These are phyloP conservation scores for Cheilosia variabilis DNA, from an alignment of 2,888 invertebrate genomes.

Conservation along the genomic window DNA sequence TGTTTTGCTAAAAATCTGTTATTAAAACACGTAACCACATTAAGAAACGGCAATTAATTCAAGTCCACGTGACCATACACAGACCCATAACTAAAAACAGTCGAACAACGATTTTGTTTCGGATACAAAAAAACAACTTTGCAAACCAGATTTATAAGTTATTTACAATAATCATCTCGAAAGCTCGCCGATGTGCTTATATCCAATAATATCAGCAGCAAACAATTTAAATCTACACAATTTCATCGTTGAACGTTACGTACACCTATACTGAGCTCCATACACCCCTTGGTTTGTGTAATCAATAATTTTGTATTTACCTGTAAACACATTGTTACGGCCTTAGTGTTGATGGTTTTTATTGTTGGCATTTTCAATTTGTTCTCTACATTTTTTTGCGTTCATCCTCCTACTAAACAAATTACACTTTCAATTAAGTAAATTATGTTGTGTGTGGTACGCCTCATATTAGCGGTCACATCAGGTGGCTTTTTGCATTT, in stretches of 20 bases:
- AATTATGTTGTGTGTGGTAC: conserved; percentile 19
- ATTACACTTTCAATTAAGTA: conserved; percentile 9
- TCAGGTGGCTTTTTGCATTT: conserved; percentile 8
- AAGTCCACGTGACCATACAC: no score
- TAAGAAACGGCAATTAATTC: no score
- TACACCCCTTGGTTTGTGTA: neutral
- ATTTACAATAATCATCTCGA: neutral
- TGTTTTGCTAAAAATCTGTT: no score
- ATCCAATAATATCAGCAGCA: neutral
- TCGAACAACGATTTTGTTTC: neutral
- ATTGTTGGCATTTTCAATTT: neutral
- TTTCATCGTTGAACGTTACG: neutral
- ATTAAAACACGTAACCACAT: no score
- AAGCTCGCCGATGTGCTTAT: neutral
- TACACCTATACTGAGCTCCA: no score
- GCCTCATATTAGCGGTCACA: neutral
- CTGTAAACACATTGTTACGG: neutral
- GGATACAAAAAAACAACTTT: neutral
- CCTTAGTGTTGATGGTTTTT: neutral
- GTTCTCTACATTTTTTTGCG: neutral
- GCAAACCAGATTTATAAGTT: neutral
- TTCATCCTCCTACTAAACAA: neutral
- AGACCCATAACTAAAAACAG: no score
- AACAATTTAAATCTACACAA: neutral
- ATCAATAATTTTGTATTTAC: conserved; percentile 3